Evolutionary conservation across 2,888 invertebrate species (phyloP).

Genomic region (Folsomia candida): DNA sequence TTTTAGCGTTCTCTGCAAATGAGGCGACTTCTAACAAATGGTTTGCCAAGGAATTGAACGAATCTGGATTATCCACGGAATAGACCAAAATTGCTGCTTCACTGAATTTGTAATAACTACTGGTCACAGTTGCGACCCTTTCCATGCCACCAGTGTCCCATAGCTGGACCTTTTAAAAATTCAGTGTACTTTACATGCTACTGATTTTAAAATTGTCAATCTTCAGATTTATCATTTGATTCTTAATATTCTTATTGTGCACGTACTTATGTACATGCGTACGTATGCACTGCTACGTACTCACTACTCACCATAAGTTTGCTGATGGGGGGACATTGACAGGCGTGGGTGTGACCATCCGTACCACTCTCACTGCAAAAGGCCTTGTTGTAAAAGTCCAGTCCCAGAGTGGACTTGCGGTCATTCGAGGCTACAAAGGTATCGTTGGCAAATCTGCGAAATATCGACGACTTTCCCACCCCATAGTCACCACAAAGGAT

Average conservation of each 20-base stretch:
- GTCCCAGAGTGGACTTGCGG: slow-evolving; percentile 80
- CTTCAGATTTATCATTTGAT: too few relatives aligned
- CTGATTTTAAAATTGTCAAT: neutral
- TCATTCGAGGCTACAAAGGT: slow-evolving; percentile 80
- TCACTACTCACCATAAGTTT: slow-evolving; percentile 25
- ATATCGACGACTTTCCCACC: slow-evolving; percentile 90
- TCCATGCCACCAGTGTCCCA: slow-evolving; percentile 99
- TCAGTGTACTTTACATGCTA: slow-evolving; percentile 9
- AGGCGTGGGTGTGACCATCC: slow-evolving; percentile 25
- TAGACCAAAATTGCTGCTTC: slow-evolving; percentile 91
- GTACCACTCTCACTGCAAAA: slow-evolving; percentile 66
- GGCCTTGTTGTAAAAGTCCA: slow-evolving; percentile 84
- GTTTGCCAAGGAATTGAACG: slow-evolving; percentile 87
- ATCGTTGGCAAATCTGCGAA: slow-evolving; percentile 84
- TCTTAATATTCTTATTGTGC: too few relatives aligned
- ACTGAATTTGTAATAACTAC: slow-evolving; percentile 92
- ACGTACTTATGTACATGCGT: neutral
- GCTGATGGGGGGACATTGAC: slow-evolving; percentile 10
- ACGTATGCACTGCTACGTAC: neutral
- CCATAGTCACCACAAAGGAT: slow-evolving; percentile 94
- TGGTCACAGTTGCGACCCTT: slow-evolving; percentile 89
- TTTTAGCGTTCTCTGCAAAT: slow-evolving; percentile 91
- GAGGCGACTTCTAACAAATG: slow-evolving; percentile 89
- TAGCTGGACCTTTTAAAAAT: slow-evolving; percentile 71
- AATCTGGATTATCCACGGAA: slow-evolving; percentile 83